Percentiles rank a stretch among this genome's conserved stretches.
These are phyloP conservation scores for Rhagophthalmus giganteus DNA, from an alignment of 2,888 invertebrate genomes.

Conservation along the genomic window DNA sequence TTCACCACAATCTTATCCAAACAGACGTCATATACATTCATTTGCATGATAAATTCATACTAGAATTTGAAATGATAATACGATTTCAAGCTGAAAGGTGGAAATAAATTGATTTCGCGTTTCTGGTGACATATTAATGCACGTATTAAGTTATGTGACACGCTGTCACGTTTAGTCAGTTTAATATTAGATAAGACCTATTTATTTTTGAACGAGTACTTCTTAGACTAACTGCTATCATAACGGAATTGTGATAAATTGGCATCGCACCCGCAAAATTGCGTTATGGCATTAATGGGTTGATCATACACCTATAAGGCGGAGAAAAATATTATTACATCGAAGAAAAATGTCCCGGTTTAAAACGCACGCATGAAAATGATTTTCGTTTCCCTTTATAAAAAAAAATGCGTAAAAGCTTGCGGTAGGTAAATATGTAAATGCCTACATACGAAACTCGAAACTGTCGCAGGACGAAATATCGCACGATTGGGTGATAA, in stretches of 20 bases:
- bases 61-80: constrained; percentile 52
- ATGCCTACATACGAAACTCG: no score
- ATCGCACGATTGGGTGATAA: no score
- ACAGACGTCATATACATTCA: constrained; percentile 50
- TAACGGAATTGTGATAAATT: constrained; percentile 52
- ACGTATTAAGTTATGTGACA: constrained; percentile 54
- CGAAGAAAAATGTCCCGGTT: not conserved
- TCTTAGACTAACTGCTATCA: constrained; percentile 41
- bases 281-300: constrained; percentile 50
- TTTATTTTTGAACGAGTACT: constrained; percentile 36
- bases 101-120: constrained; percentile 56
- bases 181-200: constrained; percentile 38
- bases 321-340: not conserved
- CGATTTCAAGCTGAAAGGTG: constrained; percentile 55
- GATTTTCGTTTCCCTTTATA: no score
- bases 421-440: no score
- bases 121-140: constrained; percentile 57
- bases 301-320: constrained; percentile 35
- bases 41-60: constrained; percentile 55
- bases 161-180: constrained; percentile 40
- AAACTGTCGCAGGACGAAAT: no score
- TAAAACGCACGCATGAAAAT: no score
- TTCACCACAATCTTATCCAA: constrained; percentile 29
- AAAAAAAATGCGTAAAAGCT: no score
- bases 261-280: constrained; percentile 51